Evolutionary conservation across 1,140 invertebrate species (phyloP), one percentile per base, ranked within the genome.

Genomic region (Dendrolimus punctatus): DNA sequence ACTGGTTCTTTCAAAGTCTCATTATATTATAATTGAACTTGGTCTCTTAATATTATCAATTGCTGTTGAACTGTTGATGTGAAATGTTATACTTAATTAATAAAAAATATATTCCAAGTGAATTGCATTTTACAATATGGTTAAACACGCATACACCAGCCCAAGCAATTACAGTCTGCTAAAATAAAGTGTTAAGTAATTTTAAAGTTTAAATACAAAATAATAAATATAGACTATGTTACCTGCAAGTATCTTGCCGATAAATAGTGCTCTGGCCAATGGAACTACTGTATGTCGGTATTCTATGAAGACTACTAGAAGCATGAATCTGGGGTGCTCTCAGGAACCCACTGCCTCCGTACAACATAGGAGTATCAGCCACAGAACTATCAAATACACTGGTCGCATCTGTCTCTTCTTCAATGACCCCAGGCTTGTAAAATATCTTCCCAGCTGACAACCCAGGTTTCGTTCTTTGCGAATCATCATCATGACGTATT

Each of bases 181-280:
- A 23, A 23, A 23, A 23, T 23, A 23, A 23, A 23, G 23, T 23
- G 1, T 23, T 23, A 23, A 23, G 3, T 3, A 23, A 23, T 3
- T 23, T 23, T 23, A 23, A 23, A 42, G 4, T 42, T 6, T 2
- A 6, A 45, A n/a, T 45, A 37, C 4, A 47, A 39, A 10, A 37
- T 38, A 6, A 48, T 6, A 2, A 48, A 10, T 4, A 38, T 23
- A 8, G 6, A 45, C 43, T 36, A 50, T 42, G 58, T 68, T 62
- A 87, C 87, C 87, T 87, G 73, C 83, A 87, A 58, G 79, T 85
- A 40, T 88, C 87, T 58, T 76, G 76, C 38, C 85, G 61, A 46
- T 82, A 76, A 6, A 85, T 63, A 39, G 83, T 81, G 49, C 79
- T 84, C 38, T 87, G 82, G 38, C 80, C 85, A 46, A 88, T 85